Evolutionary conservation across 2,888 invertebrate species (phyloP), one percentile per base, ranked within the genome.

Genomic region (Salticus scenicus): DNA sequence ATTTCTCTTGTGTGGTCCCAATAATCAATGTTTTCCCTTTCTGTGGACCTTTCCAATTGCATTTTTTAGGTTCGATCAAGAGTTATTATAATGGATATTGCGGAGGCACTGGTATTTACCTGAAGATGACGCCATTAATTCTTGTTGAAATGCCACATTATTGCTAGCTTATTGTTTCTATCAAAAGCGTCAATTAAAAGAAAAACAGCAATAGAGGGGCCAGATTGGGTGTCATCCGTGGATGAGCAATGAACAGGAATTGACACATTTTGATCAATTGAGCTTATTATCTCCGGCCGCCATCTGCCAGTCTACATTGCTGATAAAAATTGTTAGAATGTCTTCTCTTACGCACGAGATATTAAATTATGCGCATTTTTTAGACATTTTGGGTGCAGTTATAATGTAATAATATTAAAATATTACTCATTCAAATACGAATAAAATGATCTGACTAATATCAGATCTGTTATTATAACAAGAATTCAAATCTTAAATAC

Each of bases 261-360:
- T 57, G 57, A 24, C 57, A 57, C 17, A 24, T 57, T n/a, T 57
- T 57, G 57, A 57, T 57, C 57, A 57, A 57, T 57, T 20, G 24
- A 17, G 24, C 7, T 1, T 24, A 57, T 20, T 57, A 57, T 24
- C 57, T 20, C 12, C 24, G 24, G 2, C 24, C 5, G 4, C 24
- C 24, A 57, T 57, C 57, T 57, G 37, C 10, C n/a, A n/a, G n/a
- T n/a, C n/a, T n/a, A n/a, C n/a, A n/a, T n/a, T n/a, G n/a, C n/a
- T n/a, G n/a, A n/a, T n/a, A n/a, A n/a, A n/a, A n/a, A n/a, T n/a
- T n/a, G n/a, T n/a, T n/a, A n/a, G n/a, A n/a, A n/a, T n/a, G n/a
- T n/a, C n/a, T n/a, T n/a, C n/a, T n/a, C n/a, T n/a, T n/a, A n/a
- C n/a, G n/a, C n/a, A n/a, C n/a, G n/a, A n/a, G n/a, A n/a, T n/a